These are phyloP conservation scores for Diachasma alloeum DNA, from an alignment of 1,140 invertebrate genomes.

Conservation along the genomic window DNA sequence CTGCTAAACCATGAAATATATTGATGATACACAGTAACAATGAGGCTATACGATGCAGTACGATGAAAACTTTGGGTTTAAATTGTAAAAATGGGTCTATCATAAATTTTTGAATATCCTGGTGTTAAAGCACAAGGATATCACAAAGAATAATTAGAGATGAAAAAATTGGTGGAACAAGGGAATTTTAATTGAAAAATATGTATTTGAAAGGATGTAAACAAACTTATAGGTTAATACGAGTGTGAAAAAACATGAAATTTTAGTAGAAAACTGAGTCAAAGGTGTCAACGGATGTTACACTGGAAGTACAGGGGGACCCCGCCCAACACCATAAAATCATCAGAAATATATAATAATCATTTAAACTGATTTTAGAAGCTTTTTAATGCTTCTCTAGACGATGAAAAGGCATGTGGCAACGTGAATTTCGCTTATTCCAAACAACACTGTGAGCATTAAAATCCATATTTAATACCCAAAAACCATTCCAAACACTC, in stretches of 20 bases:
- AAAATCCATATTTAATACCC: neutral
- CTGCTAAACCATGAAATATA: neutral
- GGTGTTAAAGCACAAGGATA: slow-evolving; percentile 53
- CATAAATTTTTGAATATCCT: slow-evolving; percentile 66
- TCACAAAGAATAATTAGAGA: slow-evolving; percentile 61
- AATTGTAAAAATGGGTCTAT: slow-evolving; percentile 81
- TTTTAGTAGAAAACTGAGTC: slow-evolving; percentile 44
- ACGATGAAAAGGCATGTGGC: slow-evolving; percentile 43
- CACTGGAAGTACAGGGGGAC: slow-evolving; percentile 38
- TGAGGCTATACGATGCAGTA: neutral
- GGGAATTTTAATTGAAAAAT: slow-evolving; percentile 68
- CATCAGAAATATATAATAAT: slow-evolving; percentile 4
- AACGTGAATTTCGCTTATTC: slow-evolving; percentile 51
- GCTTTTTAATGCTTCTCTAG: slow-evolving; percentile 34
- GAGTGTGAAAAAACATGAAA: slow-evolving; percentile 40
- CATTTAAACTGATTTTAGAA: slow-evolving; percentile 24
- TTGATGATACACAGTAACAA: neutral
- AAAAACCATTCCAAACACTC: neutral
- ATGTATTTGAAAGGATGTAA: slow-evolving; percentile 67
- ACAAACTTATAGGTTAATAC: slow-evolving; percentile 67
- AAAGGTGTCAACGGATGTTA: slow-evolving; percentile 34
- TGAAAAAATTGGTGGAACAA: slow-evolving; percentile 66
- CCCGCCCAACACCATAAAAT: slow-evolving; percentile 48
- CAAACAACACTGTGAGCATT: slow-evolving; percentile 54
- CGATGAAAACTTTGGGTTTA: slow-evolving; percentile 66